Percentiles rank a stretch among this genome's conserved stretches.
Conservation (phyloP, 2,888 invertebrate species). For the Patella depressa region DNA sequence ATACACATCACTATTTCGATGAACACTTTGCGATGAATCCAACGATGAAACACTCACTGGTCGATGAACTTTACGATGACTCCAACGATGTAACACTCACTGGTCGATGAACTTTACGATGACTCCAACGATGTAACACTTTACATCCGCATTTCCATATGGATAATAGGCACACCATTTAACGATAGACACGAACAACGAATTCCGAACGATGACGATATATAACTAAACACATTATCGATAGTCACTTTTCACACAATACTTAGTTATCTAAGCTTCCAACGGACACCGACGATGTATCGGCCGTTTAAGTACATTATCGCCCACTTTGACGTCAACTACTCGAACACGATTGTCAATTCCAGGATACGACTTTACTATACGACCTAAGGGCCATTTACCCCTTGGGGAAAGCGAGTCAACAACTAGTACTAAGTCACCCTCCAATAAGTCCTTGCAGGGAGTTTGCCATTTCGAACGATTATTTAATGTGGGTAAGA, state of each 20-base stretch:
- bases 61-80: too few species aligned
- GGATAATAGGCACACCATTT: too few species aligned
- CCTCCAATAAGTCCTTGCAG: neutral
- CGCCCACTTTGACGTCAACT: neutral
- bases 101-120: too few species aligned
- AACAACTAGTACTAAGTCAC: slow-evolving; percentile 9
- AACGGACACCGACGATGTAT: slow-evolving; percentile 8
- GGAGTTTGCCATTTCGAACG: slow-evolving; percentile 2
- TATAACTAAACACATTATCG: too few species aligned
- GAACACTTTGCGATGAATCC: too few species aligned
- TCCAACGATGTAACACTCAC: too few species aligned
- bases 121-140: too few species aligned
- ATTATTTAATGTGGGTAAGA: neutral
- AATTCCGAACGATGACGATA: too few species aligned
- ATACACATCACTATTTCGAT: too few species aligned
- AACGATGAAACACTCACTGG: too few species aligned
- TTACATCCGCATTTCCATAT: too few species aligned
- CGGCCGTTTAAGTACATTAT: slow-evolving; percentile 1
- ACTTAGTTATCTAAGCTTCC: neutral
- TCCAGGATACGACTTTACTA: slow-evolving; percentile 9
- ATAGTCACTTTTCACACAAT: neutral
- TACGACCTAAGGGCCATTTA: slow-evolving; percentile 6
- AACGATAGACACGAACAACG: too few species aligned
- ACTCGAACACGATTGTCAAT: neutral
- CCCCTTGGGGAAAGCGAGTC: neutral